Conservation (phyloP, 1,140 invertebrate species). For the Ceratina australensis region DNA sequence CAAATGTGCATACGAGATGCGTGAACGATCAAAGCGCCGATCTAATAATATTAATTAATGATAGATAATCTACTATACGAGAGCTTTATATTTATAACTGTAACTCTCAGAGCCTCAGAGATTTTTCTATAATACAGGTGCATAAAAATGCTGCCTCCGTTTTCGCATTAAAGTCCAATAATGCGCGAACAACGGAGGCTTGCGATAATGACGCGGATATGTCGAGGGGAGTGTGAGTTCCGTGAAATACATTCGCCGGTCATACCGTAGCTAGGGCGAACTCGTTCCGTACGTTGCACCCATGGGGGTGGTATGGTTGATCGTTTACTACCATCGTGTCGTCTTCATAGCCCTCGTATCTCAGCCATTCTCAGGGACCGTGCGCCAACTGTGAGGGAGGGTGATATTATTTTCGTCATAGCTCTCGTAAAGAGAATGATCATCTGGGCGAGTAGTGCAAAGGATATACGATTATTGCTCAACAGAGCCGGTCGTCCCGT, state of each 20-base stretch:
- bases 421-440: constrained; percentile 20
- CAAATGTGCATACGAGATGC: no score
- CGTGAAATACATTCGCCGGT: constrained; percentile 32
- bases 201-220: constrained; percentile 17
- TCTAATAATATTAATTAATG: no score
- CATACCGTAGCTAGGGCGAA: not conserved
- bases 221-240: constrained; percentile 4
- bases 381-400: not conserved
- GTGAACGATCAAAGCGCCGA: no score
- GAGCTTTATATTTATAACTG: no score
- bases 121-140: no score
- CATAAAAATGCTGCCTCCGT: not conserved
- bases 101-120: no score
- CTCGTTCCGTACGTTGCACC: constrained; percentile 15
- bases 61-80: no score
- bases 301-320: constrained; percentile 31
- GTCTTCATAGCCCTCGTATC: constrained; percentile 35
- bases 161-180: not conserved
- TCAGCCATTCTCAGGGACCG: constrained; percentile 19
- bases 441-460: constrained; percentile 12
- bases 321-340: constrained; percentile 39
- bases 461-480: constrained; percentile 39
- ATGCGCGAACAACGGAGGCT: not conserved
- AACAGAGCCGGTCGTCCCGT: not conserved
- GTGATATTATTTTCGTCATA: constrained; percentile 29